A percentile compares a stretch with the other conserved stretches of the same genome.
Evolutionary conservation across 2,113 vertebrate genomes (phyloP).

Genomic region (Hylia prasina): DNA sequence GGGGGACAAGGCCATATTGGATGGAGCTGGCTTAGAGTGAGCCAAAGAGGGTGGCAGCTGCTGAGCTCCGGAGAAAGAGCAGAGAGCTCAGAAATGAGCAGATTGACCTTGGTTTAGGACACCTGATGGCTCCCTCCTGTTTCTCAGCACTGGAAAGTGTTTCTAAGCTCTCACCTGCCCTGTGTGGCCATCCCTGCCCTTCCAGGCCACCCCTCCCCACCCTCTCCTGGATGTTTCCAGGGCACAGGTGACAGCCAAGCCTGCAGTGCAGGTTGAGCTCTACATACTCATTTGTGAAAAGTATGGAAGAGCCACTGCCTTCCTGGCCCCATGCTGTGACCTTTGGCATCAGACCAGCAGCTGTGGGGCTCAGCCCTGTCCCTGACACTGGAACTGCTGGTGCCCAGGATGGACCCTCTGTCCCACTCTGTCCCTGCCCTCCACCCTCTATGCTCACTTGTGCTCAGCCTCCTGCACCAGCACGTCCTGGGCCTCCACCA

Average conservation of each 20-base stretch:
- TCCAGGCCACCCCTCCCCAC: neutral
- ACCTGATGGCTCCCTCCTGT: neutral
- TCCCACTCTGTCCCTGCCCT: neutral
- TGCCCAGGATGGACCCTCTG: neutral
- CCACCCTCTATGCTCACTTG: constrained; percentile 74
- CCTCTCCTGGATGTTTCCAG: neutral
- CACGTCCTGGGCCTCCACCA: constrained; percentile 79
- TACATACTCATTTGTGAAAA: fast-evolving
- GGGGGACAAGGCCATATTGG: fast-evolving
- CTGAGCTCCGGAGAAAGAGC: neutral
- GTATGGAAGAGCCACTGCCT: neutral
- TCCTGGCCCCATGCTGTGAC: neutral
- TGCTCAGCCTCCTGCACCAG: constrained; percentile 81
- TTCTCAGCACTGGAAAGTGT: neutral
- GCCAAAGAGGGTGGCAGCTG: neutral
- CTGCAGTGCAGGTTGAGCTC: neutral
- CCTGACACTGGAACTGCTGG: neutral
- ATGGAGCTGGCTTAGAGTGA: fast-evolving
- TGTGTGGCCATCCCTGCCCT: neutral
- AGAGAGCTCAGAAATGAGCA: neutral
- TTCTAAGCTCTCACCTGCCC: neutral
- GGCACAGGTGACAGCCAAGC: neutral
- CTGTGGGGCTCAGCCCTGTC: neutral
- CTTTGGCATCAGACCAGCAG: neutral
- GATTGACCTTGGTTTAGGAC: neutral